phyloP scores from a whole-genome alignment of 2,888 invertebrate genomes.

The Ennomos erosarius region DNA sequence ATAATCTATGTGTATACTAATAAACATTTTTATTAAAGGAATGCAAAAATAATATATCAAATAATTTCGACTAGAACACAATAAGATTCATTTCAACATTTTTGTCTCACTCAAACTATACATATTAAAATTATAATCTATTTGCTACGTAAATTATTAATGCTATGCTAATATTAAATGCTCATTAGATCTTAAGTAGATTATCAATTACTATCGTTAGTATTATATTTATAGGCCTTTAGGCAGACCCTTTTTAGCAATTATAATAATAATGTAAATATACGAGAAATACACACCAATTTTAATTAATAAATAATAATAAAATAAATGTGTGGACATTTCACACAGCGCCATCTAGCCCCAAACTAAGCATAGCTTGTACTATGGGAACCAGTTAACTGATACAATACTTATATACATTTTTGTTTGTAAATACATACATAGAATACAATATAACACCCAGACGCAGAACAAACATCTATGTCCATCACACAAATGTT shows the following conservation, averaged over 20 bases:
- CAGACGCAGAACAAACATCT: too few relatives aligned
- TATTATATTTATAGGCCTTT: conserved; percentile 3
- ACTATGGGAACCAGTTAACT: too few relatives aligned
- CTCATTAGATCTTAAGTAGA: conserved; percentile 5
- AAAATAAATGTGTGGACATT: too few relatives aligned
- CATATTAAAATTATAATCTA: conserved; percentile 6
- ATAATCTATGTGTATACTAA: conserved; percentile 13
- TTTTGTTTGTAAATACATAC: too few relatives aligned
- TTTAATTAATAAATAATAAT: too few relatives aligned
- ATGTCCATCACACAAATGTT: too few relatives aligned
- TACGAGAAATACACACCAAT: too few relatives aligned
- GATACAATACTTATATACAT: too few relatives aligned
- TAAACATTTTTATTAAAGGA: conserved; percentile 43
- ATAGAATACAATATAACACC: too few relatives aligned
- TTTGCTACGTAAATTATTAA: conserved; percentile 15
- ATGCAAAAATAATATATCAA: conserved; percentile 38
- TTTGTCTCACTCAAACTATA: conserved; percentile 37
- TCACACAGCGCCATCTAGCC: too few relatives aligned
- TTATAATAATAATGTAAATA: not conserved
- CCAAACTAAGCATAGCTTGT: too few relatives aligned
- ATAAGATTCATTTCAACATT: conserved; percentile 26
- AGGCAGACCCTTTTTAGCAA: not conserved
- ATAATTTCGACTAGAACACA: conserved; percentile 51
- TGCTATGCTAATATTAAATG: conserved; percentile 3
- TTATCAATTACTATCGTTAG: conserved; percentile 1